phyloP scores from a whole-genome alignment of 2,113 vertebrate species.

The Semnornis frantzii region DNA sequence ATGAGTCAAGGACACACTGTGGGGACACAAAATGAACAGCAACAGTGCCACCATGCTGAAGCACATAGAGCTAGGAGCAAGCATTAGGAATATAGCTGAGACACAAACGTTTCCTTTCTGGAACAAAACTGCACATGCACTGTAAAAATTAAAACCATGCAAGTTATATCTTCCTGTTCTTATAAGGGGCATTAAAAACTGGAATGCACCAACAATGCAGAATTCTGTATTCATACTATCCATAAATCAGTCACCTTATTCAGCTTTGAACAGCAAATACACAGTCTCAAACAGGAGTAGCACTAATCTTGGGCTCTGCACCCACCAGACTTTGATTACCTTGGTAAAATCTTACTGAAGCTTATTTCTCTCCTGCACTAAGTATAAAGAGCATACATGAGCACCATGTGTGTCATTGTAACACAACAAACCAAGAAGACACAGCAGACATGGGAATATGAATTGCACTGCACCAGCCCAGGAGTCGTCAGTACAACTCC shows the following conservation, averaged over 20 bases:
- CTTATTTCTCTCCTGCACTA: neutral
- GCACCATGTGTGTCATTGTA: neutral
- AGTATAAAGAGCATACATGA: neutral
- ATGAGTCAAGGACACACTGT: neutral
- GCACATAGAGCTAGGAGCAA: neutral
- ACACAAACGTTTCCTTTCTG: neutral
- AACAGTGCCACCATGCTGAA: neutral
- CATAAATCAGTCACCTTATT: neutral
- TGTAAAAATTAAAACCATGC: neutral
- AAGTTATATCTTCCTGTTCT: neutral
- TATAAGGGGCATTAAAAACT: neutral
- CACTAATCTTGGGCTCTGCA: neutral
- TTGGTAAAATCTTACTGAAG: neutral
- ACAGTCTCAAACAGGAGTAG: neutral
- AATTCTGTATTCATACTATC: neutral
- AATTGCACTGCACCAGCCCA: neutral
- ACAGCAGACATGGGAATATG: neutral
- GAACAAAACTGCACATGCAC: neutral
- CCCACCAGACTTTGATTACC: neutral
- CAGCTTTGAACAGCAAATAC: neutral
- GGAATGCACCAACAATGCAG: neutral
- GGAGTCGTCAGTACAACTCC: neutral
- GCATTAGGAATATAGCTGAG: neutral
- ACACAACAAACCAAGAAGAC: neutral
- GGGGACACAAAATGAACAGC: neutral